Evolutionary conservation across 2,113 vertebrate species (phyloP).

Genomic region (Felis catus): DNA sequence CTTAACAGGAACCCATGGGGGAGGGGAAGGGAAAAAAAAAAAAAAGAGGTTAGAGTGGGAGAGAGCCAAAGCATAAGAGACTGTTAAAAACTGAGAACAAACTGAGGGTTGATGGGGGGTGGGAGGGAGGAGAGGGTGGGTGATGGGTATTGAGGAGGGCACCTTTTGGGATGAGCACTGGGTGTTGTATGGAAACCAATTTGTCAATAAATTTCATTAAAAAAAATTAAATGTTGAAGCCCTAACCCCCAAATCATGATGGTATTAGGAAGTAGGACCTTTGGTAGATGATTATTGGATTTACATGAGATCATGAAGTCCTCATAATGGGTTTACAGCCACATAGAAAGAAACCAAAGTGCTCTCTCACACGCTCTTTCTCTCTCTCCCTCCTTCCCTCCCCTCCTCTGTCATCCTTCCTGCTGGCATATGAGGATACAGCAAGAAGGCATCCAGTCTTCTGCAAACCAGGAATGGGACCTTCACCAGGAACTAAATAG

Average conservation of each 20-base stretch:
- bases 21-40: too few relatives aligned
- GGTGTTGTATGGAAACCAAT: too few relatives aligned
- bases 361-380: neutral
- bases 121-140: too few relatives aligned
- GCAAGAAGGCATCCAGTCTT: neutral
- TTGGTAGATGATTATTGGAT: neutral
- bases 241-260: neutral
- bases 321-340: neutral
- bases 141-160: too few relatives aligned
- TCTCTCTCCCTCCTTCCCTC: neutral
- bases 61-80: too few relatives aligned
- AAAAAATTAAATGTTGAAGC: neutral
- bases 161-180: too few relatives aligned
- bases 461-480: neutral
- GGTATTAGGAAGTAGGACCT: neutral
- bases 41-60: too few relatives aligned
- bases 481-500: neutral
- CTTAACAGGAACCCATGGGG: too few relatives aligned
- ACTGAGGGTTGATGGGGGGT: too few relatives aligned
- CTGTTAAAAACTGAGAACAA: too few relatives aligned
- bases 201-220: too few relatives aligned
- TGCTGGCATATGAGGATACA: neutral
- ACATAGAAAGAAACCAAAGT: neutral
- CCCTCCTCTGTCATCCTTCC: too few relatives aligned
- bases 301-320: neutral